Evolutionary conservation across 2,888 invertebrate genomes (phyloP), one percentile per base, ranked within the genome.

Genomic region (Acronicta alni): DNA sequence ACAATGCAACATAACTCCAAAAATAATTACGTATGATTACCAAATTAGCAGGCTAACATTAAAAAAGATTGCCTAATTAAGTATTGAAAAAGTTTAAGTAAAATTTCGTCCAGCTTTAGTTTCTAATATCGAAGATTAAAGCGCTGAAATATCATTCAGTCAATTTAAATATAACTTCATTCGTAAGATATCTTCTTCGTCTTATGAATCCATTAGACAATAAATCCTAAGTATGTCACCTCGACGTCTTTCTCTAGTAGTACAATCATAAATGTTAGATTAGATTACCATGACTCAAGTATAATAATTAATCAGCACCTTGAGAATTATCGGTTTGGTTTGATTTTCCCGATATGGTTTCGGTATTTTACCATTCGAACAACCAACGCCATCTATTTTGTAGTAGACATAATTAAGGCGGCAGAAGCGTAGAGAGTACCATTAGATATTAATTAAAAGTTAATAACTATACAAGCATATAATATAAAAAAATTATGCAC

Each of bases 311-410:
- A 30, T 12, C 2, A 30, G 12, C 30, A 12, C 3, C 30, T 12
- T 10, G 30, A 26, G 26, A 2, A n/a, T n/a, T n/a, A n/a, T n/a
- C n/a, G n/a, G n/a, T 30, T 30, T 10, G 30, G 12, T 3, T 30
- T 30, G 12, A 12, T 12, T 30, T 12, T n/a, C n/a, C n/a, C n/a
- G n/a, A n/a, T n/a, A n/a, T n/a, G n/a, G n/a, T n/a, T n/a, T n/a
- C n/a, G n/a, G n/a, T n/a, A 10, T 53, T 49, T 23, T 8, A 38
- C 26, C 10, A 23, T 30, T 43, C 15, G 5, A 35, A 60, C 63
- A 16, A 55, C 52, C 59, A 71, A 20, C 68, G 73, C 68, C 71
- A 71, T 68, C 71, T 72, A 30, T 30, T 30, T 1, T 23, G 8
- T 23, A 26, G 10, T 2, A 60, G 49, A 48, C n/a, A 8, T 18